Percentiles rank a stretch among this genome's conserved stretches.
phyloP scores from a whole-genome alignment of 2,888 invertebrate species.

The Rutpela maculata region DNA sequence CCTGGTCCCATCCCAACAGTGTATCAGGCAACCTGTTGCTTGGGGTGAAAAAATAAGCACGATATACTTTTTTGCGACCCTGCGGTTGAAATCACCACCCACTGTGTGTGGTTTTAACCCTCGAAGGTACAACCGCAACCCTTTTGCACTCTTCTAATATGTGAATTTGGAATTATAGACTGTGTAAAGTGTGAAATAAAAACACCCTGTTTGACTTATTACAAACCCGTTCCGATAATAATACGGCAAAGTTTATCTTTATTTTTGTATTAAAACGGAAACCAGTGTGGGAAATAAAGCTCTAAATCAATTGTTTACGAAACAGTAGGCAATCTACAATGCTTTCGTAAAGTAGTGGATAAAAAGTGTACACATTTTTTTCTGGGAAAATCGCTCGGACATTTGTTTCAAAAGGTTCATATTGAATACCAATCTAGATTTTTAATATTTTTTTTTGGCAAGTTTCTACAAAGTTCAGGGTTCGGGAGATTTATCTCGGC shows the following conservation, averaged over 20 bases:
- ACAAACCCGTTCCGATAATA: conserved; percentile 21
- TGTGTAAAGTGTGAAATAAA: conserved; percentile 36
- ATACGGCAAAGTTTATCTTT: conserved; percentile 8
- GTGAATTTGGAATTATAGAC: conserved; percentile 51
- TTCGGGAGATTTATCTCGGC: too few species aligned
- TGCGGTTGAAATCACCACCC: conserved; percentile 63
- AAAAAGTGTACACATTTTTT: too few species aligned
- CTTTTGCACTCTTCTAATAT: conserved; percentile 53
- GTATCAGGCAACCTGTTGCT: conserved; percentile 62
- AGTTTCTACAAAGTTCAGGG: too few species aligned
- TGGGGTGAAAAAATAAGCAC: conserved; percentile 60
- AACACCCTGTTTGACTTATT: conserved; percentile 37
- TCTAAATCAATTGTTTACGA: not conserved
- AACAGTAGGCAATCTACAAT: not conserved
- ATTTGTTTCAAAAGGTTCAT: too few species aligned
- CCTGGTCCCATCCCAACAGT: conserved; percentile 46
- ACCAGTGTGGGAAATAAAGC: not conserved
- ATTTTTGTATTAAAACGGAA: not conserved
- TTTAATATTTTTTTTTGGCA: too few species aligned
- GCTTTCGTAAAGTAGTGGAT: too few species aligned
- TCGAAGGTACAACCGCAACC: conserved; percentile 54
- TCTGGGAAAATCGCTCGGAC: too few species aligned
- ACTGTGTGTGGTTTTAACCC: conserved; percentile 55
- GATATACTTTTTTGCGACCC: conserved; percentile 62
- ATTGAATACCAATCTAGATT: too few species aligned